A percentile compares a stretch with the other conserved stretches of the same genome.
phyloP scores from a whole-genome alignment of 2,113 vertebrate genomes.

The Okapia johnstoni region DNA sequence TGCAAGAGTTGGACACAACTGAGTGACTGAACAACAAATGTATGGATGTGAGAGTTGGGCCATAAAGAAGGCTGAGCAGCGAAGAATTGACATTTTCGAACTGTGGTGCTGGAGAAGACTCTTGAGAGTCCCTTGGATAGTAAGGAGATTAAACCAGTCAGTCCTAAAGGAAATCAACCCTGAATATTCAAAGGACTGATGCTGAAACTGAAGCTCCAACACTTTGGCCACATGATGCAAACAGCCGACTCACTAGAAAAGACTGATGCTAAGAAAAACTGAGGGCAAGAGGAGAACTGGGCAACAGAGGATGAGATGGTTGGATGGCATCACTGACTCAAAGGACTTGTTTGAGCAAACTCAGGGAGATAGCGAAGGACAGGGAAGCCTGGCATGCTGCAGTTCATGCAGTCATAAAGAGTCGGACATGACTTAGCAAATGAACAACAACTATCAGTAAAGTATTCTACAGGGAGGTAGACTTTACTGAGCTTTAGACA shows the following conservation, averaged over 20 bases:
- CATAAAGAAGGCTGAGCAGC: not conserved
- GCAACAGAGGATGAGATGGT: not conserved
- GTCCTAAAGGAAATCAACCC: not conserved
- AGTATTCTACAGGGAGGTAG: not conserved
- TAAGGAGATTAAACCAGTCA: not conserved
- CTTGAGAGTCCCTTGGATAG: not conserved
- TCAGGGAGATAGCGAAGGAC: not conserved
- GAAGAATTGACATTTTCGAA: not conserved
- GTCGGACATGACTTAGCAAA: not conserved
- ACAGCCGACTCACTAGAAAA: not conserved
- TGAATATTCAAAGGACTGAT: not conserved
- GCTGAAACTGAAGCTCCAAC: not conserved
- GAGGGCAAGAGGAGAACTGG: not conserved
- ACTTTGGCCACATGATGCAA: not conserved
- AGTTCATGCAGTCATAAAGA: not conserved
- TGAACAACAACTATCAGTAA: not conserved
- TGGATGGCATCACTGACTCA: not conserved
- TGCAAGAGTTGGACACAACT: not conserved
- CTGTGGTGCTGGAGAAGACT: not conserved
- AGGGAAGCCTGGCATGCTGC: not conserved
- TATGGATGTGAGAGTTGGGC: not conserved
- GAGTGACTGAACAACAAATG: not conserved
- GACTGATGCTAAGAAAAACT: not conserved
- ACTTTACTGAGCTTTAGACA: not conserved
- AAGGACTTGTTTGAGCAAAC: not conserved